These are phyloP conservation scores for Nebria brevicollis DNA, from an alignment of 2,888 invertebrate genomes.

Conservation along the genomic window DNA sequence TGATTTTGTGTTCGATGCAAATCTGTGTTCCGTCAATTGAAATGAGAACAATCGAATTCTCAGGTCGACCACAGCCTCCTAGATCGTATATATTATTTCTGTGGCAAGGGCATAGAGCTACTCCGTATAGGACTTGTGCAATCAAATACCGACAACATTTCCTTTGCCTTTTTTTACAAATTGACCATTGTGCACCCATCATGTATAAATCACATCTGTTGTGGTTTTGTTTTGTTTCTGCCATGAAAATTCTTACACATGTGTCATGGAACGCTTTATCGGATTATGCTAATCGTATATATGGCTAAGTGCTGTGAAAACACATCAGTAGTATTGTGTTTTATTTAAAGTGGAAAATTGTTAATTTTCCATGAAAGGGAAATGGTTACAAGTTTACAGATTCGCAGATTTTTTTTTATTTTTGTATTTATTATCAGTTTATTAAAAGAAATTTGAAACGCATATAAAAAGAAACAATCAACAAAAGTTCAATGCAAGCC, in stretches of 20 bases:
- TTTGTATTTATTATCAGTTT: too few relatives aligned
- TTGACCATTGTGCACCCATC: conserved; percentile 16
- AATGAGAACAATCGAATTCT: conserved; percentile 42
- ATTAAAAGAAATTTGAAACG: too few relatives aligned
- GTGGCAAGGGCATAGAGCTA: conserved; percentile 29
- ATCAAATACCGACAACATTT: background rate
- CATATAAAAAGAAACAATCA: too few relatives aligned
- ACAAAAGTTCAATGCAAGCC: too few relatives aligned
- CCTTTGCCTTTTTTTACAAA: conserved; percentile 12
- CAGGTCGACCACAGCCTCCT: conserved; percentile 18
- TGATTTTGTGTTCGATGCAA: conserved; percentile 20
- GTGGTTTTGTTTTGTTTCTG: background rate
- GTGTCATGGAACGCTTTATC: background rate
- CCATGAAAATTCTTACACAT: background rate
- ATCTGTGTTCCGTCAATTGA: conserved; percentile 43
- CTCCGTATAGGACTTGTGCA: background rate
- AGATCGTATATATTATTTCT: conserved; percentile 27
- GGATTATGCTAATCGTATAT: background rate
- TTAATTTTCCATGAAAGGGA: background rate
- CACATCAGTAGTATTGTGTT: background rate
- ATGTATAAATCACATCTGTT: conserved; percentile 2
- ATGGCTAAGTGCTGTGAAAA: background rate
- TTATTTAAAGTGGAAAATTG: background rate
- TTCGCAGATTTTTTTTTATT: background rate
- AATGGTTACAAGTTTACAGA: background rate